A percentile compares a stretch with the other conserved stretches of the same genome.
Evolutionary conservation across 2,888 invertebrate genomes (phyloP).

Genomic region (Gastracanthus pulcherrimus): DNA sequence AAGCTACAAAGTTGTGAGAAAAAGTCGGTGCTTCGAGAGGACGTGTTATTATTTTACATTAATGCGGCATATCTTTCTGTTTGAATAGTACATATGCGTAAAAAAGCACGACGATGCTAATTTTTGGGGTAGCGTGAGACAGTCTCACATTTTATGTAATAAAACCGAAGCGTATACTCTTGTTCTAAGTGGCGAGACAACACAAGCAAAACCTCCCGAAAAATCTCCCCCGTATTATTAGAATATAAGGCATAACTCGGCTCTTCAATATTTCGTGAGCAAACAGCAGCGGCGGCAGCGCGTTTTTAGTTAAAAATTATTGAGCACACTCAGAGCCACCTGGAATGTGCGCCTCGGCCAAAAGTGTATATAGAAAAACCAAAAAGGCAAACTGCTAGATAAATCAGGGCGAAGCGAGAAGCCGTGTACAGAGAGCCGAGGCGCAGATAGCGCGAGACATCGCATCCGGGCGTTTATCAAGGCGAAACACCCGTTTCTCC

Average conservation of each 20-base stretch:
- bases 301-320: slow-evolving; percentile 40
- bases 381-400: slow-evolving; percentile 7
- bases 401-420: slow-evolving; percentile 31
- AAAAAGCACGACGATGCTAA: background rate
- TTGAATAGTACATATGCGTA: too few relatives aligned
- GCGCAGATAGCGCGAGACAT: slow-evolving; percentile 48
- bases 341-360: background rate
- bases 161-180: background rate
- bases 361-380: background rate
- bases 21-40: background rate
- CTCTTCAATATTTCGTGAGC: slow-evolving; percentile 32
- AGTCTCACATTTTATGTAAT: background rate
- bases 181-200: background rate
- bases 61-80: too few relatives aligned
- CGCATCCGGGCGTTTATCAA: slow-evolving; percentile 59
- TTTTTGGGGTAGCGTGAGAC: background rate
- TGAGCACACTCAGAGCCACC: slow-evolving; percentile 32
- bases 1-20: background rate
- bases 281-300: slow-evolving; percentile 29
- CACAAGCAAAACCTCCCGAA: background rate
- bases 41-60: background rate
- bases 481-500: too few relatives aligned
- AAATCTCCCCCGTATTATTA: slow-evolving; percentile 18
- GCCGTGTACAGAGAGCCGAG: background rate
- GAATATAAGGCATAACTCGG: slow-evolving; percentile 17